Evolutionary conservation across 2,113 vertebrate species (phyloP), one percentile per base, ranked within the genome.

Genomic region (Capreolus pygargus): DNA sequence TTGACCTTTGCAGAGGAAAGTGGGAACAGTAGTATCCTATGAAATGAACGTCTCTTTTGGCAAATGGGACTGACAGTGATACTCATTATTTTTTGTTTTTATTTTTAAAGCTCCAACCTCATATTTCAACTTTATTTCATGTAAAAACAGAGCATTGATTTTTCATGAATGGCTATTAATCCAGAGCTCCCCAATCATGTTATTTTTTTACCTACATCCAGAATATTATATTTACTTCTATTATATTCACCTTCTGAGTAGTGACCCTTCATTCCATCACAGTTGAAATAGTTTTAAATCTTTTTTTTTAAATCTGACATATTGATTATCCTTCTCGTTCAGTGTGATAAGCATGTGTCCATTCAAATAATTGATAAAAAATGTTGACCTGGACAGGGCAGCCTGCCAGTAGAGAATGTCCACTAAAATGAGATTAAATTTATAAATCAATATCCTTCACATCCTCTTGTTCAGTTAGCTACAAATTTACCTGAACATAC

Each of bases 171-270:
- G 79, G 19, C 67, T 85, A 7, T 83, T 61, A 57, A 92, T 85
- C 50, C 6, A 43, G 27, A 88, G 52, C n/a, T 54, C n/a, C 60
- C 47, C 19, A 36, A 13, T 28, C 8, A 33, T 81, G 4, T 85
- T 88, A 43, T 83, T 76, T 94, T 78, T 78, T 86, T 92, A 74
- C 8, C 19, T 86, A 83, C 92, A 91, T 90, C 92, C 43, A 86
- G 47, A 91, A 74, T 33, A 87, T 90, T 61, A 6, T 64, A 55
- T 90, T 87, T 57, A 70, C 14, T 13, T 39, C 39, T 14, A 13
- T 58, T 54, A 47, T 78, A 76, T 96, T 85, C 8, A 67, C 39
- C 54, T 91, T 95, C 36, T 15, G 50, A 50, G 28, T n/a, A 33
- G 23, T 92, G 67, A 70, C 60, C 45, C 27, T 88, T 94, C 92